These are phyloP conservation scores for Torymus texanus DNA, from an alignment of 2,888 invertebrate genomes.

Conservation along the genomic window DNA sequence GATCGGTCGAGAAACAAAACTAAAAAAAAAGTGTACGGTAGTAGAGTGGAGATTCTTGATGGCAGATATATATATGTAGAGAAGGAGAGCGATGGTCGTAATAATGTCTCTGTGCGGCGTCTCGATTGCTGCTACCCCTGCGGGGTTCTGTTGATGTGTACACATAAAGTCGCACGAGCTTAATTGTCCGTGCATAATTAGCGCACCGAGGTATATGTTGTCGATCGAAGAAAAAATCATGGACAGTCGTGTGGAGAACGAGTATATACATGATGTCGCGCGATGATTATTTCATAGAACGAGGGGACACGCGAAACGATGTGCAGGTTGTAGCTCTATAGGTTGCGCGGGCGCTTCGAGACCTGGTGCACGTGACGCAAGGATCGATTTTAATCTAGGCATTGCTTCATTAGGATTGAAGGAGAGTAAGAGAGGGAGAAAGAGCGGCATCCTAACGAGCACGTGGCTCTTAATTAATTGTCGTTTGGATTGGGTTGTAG, in stretches of 20 bases:
- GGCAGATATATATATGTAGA: constrained; percentile 35
- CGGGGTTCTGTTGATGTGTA: background rate
- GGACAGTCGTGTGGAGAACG: background rate
- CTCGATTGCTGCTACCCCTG: too few species aligned
- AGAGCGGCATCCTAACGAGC: constrained; percentile 47
- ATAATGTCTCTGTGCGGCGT: background rate
- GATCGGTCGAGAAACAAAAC: constrained; percentile 23
- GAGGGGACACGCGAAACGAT: background rate
- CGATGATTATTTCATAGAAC: constrained; percentile 28
- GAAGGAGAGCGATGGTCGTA: constrained; percentile 48
- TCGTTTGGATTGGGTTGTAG: constrained; percentile 9
- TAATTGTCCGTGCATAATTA: constrained; percentile 64
- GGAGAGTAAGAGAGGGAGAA: background rate
- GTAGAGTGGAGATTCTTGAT: constrained; percentile 17
- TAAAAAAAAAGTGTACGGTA: background rate
- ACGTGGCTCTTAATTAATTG: constrained; percentile 50
- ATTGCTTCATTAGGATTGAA: constrained; percentile 47
- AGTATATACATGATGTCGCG: constrained; percentile 32
- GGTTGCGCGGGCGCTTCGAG: too few species aligned
- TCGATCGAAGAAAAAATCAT: constrained; percentile 34
- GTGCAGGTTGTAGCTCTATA: background rate
- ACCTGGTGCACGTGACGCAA: constrained; percentile 27
- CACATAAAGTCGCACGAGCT: constrained; percentile 40
- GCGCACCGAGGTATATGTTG: constrained; percentile 51
- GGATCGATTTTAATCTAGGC: constrained; percentile 46